Percentiles rank a stretch among this genome's conserved stretches.
phyloP scores from a whole-genome alignment of 2,113 vertebrate genomes.

The Asarcornis scutulata region DNA sequence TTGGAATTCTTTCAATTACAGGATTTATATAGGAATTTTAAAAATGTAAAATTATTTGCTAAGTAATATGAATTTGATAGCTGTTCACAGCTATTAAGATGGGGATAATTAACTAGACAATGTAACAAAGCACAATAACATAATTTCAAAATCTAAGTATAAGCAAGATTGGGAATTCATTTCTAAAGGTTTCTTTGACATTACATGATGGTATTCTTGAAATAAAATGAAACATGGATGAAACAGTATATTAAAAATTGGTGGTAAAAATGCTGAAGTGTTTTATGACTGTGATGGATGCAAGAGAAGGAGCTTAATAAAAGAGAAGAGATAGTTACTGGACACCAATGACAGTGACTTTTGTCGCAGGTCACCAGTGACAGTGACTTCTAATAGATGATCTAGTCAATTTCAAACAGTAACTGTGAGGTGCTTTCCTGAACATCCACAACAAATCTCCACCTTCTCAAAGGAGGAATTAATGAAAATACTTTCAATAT shows the following conservation, averaged over 20 bases:
- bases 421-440: not conserved
- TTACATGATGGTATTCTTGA: not conserved
- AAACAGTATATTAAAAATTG: not conserved
- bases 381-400: not conserved
- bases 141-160: not conserved
- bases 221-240: not conserved
- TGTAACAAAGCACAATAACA: not conserved
- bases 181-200: not conserved
- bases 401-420: not conserved
- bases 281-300: not conserved
- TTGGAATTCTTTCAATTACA: not conserved
- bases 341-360: not conserved
- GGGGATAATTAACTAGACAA: not conserved
- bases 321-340: not conserved
- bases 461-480: not conserved
- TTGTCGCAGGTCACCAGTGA: not conserved
- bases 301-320: not conserved
- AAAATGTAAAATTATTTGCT: not conserved
- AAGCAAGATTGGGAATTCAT: not conserved
- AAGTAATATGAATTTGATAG: not conserved
- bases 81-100: not conserved
- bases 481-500: not conserved
- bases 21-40: not conserved
- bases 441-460: not conserved
- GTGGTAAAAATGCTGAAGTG: not conserved